Evolutionary conservation across 2,113 vertebrate species (phyloP).

Genomic region (Sylvilagus bachmani): DNA sequence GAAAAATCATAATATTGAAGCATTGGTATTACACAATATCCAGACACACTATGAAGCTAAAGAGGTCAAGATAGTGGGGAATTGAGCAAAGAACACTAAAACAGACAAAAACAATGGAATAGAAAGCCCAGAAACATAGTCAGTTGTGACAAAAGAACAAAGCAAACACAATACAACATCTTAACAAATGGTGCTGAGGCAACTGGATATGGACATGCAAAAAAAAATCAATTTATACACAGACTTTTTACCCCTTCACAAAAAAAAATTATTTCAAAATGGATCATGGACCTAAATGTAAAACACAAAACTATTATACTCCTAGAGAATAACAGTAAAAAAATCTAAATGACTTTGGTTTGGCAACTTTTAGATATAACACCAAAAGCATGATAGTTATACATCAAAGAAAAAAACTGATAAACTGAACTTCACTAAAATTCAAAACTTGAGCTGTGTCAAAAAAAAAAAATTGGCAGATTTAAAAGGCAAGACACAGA

Average conservation of each 20-base stretch:
- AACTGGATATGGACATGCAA: not conserved
- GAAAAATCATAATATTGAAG: not conserved
- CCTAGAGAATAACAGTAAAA: not conserved
- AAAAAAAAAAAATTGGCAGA: not conserved
- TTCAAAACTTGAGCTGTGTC: not conserved
- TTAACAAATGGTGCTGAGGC: not conserved
- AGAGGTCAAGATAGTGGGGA: not conserved
- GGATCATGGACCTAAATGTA: not conserved
- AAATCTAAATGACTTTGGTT: not conserved
- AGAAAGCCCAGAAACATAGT: not conserved
- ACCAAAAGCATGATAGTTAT: not conserved
- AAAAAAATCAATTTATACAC: not conserved
- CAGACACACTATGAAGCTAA: not conserved
- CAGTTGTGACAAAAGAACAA: not conserved
- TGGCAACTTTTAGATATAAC: not conserved
- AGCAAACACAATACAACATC: not conserved
- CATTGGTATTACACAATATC: not conserved
- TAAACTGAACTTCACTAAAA: not conserved
- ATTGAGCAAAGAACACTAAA: not conserved
- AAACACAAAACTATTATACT: not conserved
- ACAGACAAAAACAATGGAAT: not conserved
- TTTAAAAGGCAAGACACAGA: constrained; percentile 1
- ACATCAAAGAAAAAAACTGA: not conserved
- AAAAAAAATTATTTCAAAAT: constrained; percentile 18
- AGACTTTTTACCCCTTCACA: not conserved